These are phyloP conservation scores for Melanostoma mellinum DNA, from an alignment of 2,888 invertebrate species.

Conservation along the genomic window DNA sequence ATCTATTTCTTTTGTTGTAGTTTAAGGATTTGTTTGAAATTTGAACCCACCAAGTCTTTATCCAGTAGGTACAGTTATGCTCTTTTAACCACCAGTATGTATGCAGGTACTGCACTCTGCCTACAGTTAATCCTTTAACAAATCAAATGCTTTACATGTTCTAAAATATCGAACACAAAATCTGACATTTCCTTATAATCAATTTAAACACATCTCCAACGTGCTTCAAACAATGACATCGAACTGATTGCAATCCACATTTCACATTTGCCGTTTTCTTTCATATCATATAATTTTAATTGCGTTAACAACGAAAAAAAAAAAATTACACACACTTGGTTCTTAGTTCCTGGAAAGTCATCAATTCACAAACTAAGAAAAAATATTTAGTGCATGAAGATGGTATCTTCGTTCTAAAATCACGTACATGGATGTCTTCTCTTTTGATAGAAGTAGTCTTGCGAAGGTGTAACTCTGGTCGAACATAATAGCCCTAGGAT, in stretches of 20 bases:
- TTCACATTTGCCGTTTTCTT: constrained; percentile 19
- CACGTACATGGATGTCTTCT: constrained; percentile 45
- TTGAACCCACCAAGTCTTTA: too few relatives aligned
- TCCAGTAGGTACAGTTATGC: too few relatives aligned
- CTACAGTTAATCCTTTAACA: not conserved
- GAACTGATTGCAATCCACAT: constrained; percentile 39
- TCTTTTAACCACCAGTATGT: too few relatives aligned
- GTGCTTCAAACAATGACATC: constrained; percentile 41
- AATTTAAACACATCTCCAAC: constrained; percentile 31
- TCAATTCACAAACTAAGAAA: constrained; percentile 7
- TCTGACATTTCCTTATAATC: not conserved
- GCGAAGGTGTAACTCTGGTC: constrained; percentile 32
- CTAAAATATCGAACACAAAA: not conserved
- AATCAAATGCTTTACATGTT: not conserved
- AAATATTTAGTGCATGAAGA: constrained; percentile 30
- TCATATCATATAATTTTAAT: constrained; percentile 20
- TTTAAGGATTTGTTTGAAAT: too few relatives aligned
- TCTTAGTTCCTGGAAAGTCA: constrained; percentile 30
- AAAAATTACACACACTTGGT: constrained; percentile 14
- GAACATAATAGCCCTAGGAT: constrained; percentile 2
- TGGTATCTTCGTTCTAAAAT: constrained; percentile 44
- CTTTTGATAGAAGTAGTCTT: constrained; percentile 28
- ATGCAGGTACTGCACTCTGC: too few relatives aligned
- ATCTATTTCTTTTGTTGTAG: too few relatives aligned
- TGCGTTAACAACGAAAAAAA: constrained; percentile 7